Evolutionary conservation across 1,140 invertebrate species (phyloP).

Genomic region (Globodera rostochiensis): DNA sequence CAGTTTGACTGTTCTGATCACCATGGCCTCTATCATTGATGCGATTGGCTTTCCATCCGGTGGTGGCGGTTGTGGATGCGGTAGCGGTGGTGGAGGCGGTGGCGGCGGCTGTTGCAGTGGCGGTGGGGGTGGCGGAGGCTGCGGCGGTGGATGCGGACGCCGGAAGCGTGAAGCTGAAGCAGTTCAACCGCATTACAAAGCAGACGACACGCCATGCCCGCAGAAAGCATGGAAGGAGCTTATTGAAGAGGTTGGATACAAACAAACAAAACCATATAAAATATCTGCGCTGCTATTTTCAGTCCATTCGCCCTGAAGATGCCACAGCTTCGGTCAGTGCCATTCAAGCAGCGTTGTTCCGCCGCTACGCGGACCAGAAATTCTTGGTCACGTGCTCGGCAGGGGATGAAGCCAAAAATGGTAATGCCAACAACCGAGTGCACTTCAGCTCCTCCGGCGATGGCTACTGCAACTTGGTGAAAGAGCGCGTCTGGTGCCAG

Average conservation of each 20-base stretch:
- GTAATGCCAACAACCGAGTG: not conserved
- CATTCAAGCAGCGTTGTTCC: conserved; percentile 26
- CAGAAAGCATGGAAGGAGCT: conserved; percentile 28
- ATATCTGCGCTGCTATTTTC: not conserved
- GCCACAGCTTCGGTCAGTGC: not conserved
- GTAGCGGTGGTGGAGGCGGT: not conserved
- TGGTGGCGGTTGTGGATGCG: conserved; percentile 2
- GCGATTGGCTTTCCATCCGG: not conserved
- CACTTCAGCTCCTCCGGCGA: conserved; percentile 30
- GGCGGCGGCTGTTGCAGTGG: not conserved
- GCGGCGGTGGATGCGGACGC: conserved; percentile 17
- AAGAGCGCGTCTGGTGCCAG: conserved; percentile 27
- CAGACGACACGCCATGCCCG: conserved; percentile 20
- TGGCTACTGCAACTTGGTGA: conserved; percentile 27
- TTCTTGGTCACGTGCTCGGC: conserved; percentile 24
- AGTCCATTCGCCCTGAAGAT: not conserved
- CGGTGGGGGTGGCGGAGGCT: not conserved
- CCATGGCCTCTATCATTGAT: conserved; percentile 11
- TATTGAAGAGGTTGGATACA: conserved; percentile 14
- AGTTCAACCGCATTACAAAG: conserved; percentile 29
- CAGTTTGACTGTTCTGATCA: not conserved
- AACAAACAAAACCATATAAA: not conserved
- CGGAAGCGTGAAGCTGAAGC: conserved; percentile 17
- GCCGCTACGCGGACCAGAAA: conserved; percentile 13
- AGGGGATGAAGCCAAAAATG: not conserved